These are phyloP conservation scores for Diogma glabrata DNA, from an alignment of 2,888 invertebrate genomes.

Conservation along the genomic window DNA sequence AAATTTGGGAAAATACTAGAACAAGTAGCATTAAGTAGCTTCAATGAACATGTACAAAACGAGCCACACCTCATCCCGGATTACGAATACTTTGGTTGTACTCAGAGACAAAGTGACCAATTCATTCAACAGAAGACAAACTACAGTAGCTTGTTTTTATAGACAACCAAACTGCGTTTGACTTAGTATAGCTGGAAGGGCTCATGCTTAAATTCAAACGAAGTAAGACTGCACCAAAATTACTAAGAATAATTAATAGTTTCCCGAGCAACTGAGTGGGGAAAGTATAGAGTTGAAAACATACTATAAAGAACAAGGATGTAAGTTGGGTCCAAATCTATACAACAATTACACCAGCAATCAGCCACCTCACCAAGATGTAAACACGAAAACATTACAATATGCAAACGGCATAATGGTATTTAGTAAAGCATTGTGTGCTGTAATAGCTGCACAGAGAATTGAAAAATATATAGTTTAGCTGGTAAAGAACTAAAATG, in stretches of 20 bases:
- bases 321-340: neutral
- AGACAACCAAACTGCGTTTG: neutral
- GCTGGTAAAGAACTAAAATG: neutral
- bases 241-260: neutral
- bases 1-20: neutral
- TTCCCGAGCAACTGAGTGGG: neutral
- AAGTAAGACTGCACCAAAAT: neutral
- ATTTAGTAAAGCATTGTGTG: neutral
- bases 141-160: neutral
- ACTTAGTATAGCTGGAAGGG: neutral
- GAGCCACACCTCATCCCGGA: neutral
- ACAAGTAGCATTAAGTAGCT: neutral
- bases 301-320: neutral
- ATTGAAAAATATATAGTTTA: neutral
- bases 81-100: neutral
- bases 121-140: neutral
- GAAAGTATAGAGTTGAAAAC: neutral
- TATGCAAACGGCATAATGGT: neutral
- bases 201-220: neutral
- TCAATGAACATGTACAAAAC: neutral
- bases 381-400: neutral
- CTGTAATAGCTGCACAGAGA: neutral
- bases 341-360: neutral
- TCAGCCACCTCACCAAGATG: neutral
- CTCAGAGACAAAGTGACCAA: neutral